A percentile compares a stretch with the other conserved stretches of the same genome.
phyloP scores from a whole-genome alignment of 2,113 vertebrate genomes.

The Emydocephalus ijimae region DNA sequence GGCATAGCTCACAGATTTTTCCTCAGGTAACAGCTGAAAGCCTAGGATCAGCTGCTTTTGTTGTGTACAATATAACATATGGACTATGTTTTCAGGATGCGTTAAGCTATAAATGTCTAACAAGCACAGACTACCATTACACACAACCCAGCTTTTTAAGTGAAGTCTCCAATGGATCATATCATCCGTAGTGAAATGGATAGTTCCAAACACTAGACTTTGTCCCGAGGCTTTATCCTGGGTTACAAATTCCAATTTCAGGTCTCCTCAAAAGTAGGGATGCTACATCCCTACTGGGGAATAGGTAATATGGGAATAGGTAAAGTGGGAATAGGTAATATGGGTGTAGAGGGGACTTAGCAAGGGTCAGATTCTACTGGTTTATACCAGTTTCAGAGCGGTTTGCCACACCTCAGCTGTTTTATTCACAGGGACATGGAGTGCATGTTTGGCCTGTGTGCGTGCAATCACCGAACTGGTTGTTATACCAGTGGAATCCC shows the following conservation, averaged over 20 bases:
- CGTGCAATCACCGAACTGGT: too few relatives aligned
- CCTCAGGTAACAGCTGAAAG: background rate
- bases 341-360: background rate
- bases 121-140: background rate
- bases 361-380: too few relatives aligned
- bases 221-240: background rate
- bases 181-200: background rate
- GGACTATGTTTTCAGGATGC: background rate
- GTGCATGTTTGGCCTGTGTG: too few relatives aligned
- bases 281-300: background rate
- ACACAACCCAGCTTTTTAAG: background rate
- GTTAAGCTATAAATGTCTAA: background rate
- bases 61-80: background rate
- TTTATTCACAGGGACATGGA: too few relatives aligned
- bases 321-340: background rate
- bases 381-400: too few relatives aligned
- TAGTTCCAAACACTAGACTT: background rate
- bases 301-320: background rate
- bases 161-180: background rate
- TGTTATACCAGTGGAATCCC: too few relatives aligned
- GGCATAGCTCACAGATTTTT: background rate
- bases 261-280: background rate
- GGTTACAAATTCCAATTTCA: background rate
- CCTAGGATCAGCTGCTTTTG: background rate
- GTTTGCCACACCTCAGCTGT: too few relatives aligned